Base-by-base conservation (phyloP, 2,797 vertebrate genomes). In the Semaprochilodus insignis region DNA sequence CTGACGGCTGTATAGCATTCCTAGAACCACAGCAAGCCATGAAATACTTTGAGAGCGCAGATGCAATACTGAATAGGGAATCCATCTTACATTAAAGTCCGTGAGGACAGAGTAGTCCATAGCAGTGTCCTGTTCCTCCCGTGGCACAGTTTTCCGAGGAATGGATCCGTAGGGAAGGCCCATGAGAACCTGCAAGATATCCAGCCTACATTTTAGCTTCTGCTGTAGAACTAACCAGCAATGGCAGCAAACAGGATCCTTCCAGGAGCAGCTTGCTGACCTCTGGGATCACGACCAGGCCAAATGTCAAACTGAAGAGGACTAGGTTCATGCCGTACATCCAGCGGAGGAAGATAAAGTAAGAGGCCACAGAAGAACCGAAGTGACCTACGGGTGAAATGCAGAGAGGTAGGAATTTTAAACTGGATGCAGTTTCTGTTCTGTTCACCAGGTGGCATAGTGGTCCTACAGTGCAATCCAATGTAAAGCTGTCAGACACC, bases 261-360 rank as follows among this genome's bases (percentile, higher is more conserved):
- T 74, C 16, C 11, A 19, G 31, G 21, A 55, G 0, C 40, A 63
- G 57, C 15, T 40, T 7, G 31, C 86, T 94, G 88, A 99, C 98
- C 96, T 99, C 98, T 80, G 98, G 98, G 87, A 99, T 97, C 84
- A 99, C 97, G 87, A 99, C 96, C 63, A 99, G 92, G 75, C 98
- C 98, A 91, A 99, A 99, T 74, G 98, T 99, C 88, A 99, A 95
- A 14, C 97, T 96, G 84, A 99, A 99, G 55, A 99, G 96, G 14
- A 99, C 97, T 0, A 99, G 94, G 89, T 99, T 99, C 90, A 99
- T 96, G 74, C 98, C 98, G 0, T 99, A 99, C 97, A 99, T 99
- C 98, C 98, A 99, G 27, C 98, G 96, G 78, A 99, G 95, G 87
- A 99, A 99, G 91, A 99, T 99, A 86, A 99, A 99, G 86, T 99